A percentile compares a stretch with the other conserved stretches of the same genome.
These are phyloP conservation scores for Lasioglossum albipes DNA, from an alignment of 1,140 invertebrate species.

Conservation along the genomic window DNA sequence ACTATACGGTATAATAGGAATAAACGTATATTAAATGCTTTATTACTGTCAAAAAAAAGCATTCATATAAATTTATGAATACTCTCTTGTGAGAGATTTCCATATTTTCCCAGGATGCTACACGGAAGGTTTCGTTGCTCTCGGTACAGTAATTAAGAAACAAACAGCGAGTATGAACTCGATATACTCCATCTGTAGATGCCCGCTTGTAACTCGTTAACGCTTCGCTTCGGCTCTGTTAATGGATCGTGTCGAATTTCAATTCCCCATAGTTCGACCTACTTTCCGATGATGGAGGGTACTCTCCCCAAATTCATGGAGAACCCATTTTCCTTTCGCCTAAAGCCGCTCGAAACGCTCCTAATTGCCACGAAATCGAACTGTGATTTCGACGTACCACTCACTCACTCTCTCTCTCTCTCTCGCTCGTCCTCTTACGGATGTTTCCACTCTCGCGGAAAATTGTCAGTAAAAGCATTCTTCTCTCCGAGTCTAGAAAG, in stretches of 20 bases:
- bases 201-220: slow-evolving; percentile 20
- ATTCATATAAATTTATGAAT: too few species aligned
- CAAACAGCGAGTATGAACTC: background rate
- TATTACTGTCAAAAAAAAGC: too few species aligned
- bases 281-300: slow-evolving; percentile 4
- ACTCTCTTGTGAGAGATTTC: too few species aligned
- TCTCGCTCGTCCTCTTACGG: background rate
- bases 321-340: slow-evolving; percentile 5
- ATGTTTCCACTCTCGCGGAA: background rate
- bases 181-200: background rate
- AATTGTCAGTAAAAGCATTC: background rate
- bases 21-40: too few species aligned
- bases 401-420: background rate
- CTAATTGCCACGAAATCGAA: background rate
- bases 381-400: background rate
- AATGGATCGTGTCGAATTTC: slow-evolving; percentile 48
- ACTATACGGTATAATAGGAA: too few species aligned
- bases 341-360: background rate
- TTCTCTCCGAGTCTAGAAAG: too few species aligned
- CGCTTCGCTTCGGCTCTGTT: slow-evolving; percentile 38
- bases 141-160: too few species aligned
- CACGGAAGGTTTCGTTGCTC: too few species aligned
- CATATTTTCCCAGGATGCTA: too few species aligned
- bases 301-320: background rate
- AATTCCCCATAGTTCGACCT: slow-evolving; percentile 19